These are phyloP conservation scores for Cyrtorhinus lividipennis DNA, from an alignment of 1,140 invertebrate species.

Conservation along the genomic window DNA sequence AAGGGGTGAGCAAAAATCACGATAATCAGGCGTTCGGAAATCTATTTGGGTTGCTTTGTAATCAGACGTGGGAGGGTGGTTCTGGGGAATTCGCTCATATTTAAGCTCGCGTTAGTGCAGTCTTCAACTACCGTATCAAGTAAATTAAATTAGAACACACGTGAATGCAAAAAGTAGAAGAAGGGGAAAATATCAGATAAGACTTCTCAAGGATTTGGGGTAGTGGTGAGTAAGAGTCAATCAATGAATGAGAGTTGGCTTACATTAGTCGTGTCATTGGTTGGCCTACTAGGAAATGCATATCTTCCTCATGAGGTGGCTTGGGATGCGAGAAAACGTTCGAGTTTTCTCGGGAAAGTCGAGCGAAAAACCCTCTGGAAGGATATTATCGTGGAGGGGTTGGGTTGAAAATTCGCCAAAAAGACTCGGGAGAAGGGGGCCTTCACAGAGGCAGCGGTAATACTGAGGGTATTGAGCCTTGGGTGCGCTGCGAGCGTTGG, in stretches of 20 bases:
- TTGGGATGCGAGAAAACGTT: neutral
- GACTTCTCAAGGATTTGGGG: constrained; percentile 1
- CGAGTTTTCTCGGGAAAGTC: neutral
- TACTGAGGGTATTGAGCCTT: neutral
- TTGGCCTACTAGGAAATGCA: constrained; percentile 4
- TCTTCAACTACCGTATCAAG: too few species aligned
- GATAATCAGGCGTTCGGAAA: too few species aligned
- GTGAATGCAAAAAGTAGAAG: neutral
- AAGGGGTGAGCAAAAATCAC: too few species aligned
- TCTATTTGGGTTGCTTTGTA: too few species aligned
- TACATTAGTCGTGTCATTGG: constrained; percentile 17
- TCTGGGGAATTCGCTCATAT: too few species aligned
- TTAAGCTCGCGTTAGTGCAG: too few species aligned
- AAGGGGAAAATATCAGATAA: neutral
- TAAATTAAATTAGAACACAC: too few species aligned
- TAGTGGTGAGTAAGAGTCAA: neutral
- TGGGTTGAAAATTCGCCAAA: neutral
- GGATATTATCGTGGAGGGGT: neutral
- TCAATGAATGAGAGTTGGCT: constrained; percentile 13
- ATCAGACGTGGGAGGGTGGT: too few species aligned
- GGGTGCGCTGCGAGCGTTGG: neutral
- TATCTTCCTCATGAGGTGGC: constrained; percentile 13
- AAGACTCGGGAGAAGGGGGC: neutral
- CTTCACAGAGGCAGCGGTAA: neutral
- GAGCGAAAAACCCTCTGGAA: neutral